These are phyloP conservation scores for Aurelia sp. DNA, from an alignment of 30 jellyfish, hydroid and myxozoan genomes.

Conservation along the genomic window DNA sequence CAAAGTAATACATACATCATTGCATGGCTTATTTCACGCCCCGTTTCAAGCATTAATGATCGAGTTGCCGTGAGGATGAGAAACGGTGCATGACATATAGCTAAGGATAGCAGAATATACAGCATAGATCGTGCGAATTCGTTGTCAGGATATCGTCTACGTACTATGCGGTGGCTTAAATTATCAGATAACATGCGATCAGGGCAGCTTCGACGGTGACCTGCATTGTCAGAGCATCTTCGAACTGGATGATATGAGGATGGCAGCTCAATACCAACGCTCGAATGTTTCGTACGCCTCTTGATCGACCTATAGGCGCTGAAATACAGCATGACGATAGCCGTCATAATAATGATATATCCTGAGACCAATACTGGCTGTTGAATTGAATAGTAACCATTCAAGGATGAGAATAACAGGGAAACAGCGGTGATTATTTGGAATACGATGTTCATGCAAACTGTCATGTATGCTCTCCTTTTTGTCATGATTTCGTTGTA, in stretches of 20 bases:
- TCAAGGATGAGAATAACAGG: slow-evolving; percentile 21
- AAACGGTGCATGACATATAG: slow-evolving; percentile 24
- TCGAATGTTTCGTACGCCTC: slow-evolving; percentile 22
- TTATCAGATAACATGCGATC: no score
- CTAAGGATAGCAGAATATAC: slow-evolving; percentile 19
- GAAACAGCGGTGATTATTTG: slow-evolving; percentile 16
- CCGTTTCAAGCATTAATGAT: slow-evolving; percentile 6
- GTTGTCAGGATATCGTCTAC: not conserved
- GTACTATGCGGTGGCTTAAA: no score
- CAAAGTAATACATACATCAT: slow-evolving; percentile 38
- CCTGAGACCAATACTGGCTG: slow-evolving; percentile 34
- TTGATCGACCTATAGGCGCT: slow-evolving; percentile 31
- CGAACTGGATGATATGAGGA: not conserved
- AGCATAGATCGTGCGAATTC: slow-evolving; percentile 23
- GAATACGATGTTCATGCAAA: slow-evolving; percentile 26
- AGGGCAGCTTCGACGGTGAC: no score
- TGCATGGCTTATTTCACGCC: not conserved
- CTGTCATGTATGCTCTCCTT: slow-evolving; percentile 10
- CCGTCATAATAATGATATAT: slow-evolving; percentile 10
- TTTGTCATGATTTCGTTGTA: slow-evolving; percentile 44
- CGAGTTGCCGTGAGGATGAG: slow-evolving; percentile 21
- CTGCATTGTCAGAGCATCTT: no score
- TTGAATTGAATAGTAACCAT: slow-evolving; percentile 17
- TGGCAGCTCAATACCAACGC: slow-evolving; percentile 32
- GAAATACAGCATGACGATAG: slow-evolving; percentile 11